Conservation (phyloP, 2,888 invertebrate genomes). For the Melipona beecheii region DNA sequence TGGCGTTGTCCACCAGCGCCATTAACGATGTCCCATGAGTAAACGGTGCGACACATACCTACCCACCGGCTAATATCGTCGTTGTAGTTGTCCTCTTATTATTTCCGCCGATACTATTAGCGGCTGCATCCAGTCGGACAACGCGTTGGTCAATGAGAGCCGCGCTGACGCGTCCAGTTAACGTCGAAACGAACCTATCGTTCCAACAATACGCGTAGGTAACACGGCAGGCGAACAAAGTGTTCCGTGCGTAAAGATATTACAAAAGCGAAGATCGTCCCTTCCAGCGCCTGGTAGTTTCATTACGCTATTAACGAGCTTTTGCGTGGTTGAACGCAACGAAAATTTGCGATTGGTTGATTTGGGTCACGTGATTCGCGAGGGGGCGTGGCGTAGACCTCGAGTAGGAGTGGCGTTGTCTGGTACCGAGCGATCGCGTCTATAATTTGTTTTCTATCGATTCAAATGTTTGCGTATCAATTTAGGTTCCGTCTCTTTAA, state of each 20-base stretch:
- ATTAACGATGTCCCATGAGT: conserved; percentile 46
- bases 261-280: conserved; percentile 4
- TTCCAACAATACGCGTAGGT: conserved; percentile 23
- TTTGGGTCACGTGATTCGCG: too few relatives aligned
- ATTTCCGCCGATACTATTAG: conserved; percentile 52
- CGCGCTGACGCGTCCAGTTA: background rate
- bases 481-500: too few relatives aligned
- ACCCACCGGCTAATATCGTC: conserved; percentile 44
- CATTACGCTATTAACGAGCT: conserved; percentile 58
- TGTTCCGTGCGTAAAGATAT: conserved; percentile 29
- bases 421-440: too few relatives aligned
- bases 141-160: background rate
- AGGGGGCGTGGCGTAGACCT: too few relatives aligned
- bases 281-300: conserved; percentile 24
- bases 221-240: background rate
- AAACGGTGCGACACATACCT: conserved; percentile 6
- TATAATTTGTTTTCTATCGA: too few relatives aligned
- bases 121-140: background rate
- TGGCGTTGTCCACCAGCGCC: conserved; percentile 20
- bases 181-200: conserved; percentile 24
- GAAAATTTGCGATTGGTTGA: too few relatives aligned
- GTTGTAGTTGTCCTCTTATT: conserved; percentile 50
- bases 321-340: too few relatives aligned
- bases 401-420: too few relatives aligned
- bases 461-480: too few relatives aligned